Percentiles rank a stretch among this genome's conserved stretches.
These are phyloP conservation scores for Lordiphosa clarofinis DNA, from an alignment of 1,140 invertebrate species.

Conservation along the genomic window DNA sequence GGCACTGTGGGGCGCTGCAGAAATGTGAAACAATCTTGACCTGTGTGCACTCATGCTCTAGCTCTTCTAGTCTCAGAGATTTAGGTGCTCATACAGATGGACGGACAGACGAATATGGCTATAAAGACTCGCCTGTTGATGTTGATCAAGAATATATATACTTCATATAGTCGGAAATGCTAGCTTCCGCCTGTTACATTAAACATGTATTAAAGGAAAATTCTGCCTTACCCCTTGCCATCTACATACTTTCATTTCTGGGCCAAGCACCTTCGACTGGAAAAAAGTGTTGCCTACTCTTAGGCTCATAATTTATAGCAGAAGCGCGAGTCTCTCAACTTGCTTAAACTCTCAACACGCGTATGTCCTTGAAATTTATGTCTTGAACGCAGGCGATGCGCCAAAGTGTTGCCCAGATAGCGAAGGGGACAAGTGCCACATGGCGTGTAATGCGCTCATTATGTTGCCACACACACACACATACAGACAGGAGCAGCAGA, in stretches of 20 bases:
- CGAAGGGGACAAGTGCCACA: conserved; percentile 45
- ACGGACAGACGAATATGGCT: too few relatives aligned
- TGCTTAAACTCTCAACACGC: conserved; percentile 18
- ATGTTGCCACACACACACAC: conserved; percentile 41
- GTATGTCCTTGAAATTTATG: conserved; percentile 72
- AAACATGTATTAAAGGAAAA: too few relatives aligned
- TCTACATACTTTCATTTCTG: background rate
- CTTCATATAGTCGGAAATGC: too few relatives aligned
- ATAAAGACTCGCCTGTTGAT: too few relatives aligned
- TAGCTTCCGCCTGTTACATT: too few relatives aligned
- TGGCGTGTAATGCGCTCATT: conserved; percentile 74
- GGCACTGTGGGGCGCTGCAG: too few relatives aligned
- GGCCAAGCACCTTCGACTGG: conserved; percentile 1
- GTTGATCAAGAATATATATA: too few relatives aligned
- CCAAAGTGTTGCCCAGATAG: conserved; percentile 35
- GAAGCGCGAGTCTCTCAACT: background rate
- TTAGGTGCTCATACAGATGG: too few relatives aligned
- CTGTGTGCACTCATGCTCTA: too few relatives aligned
- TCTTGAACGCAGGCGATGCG: conserved; percentile 65
- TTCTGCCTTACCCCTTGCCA: background rate
- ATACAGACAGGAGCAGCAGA: conserved; percentile 25
- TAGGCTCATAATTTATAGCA: conserved; percentile 62
- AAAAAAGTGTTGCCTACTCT: conserved; percentile 61
- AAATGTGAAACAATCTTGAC: too few relatives aligned
- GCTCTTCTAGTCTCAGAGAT: too few relatives aligned